Percentiles rank a stretch among this genome's conserved stretches.
Conservation (phyloP, 2,888 invertebrate species). For the Andricus quercusramuli region DNA sequence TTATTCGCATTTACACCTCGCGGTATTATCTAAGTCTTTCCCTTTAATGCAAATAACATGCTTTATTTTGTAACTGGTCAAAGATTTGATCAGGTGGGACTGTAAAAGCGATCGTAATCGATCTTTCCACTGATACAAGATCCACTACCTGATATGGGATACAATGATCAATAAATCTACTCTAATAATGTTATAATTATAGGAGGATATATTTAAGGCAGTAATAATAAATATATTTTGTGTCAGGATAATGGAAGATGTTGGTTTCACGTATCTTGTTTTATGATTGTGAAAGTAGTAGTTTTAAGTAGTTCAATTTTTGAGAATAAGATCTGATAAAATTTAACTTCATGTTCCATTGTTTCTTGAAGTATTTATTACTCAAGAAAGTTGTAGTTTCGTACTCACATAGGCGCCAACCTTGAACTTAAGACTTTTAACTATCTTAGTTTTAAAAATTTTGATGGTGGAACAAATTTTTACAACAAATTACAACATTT, state of each 20-base stretch:
- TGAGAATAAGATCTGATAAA: not conserved
- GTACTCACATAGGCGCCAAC: not conserved
- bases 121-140: conserved; percentile 16
- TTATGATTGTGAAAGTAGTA: conserved; percentile 13
- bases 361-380: not conserved
- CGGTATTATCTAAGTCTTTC: conserved; percentile 7
- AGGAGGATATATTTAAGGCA: not conserved
- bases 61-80: conserved; percentile 27
- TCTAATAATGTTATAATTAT: conserved; percentile 25
- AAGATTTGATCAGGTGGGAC: conserved; percentile 14
- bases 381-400: not conserved
- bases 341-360: conserved; percentile 11
- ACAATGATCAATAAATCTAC: conserved; percentile 30
- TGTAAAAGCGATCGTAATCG: conserved; percentile 32
- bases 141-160: conserved; percentile 16
- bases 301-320: conserved; percentile 9
- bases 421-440: not conserved
- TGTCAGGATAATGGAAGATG: conserved; percentile 19
- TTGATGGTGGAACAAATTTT: too few species aligned
- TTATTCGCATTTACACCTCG: conserved; percentile 56
- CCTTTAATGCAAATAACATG: conserved; percentile 22
- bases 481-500: too few species aligned
- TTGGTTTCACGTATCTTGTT: not conserved
- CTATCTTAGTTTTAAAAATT: too few species aligned
- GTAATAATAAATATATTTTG: conserved; percentile 8